Evolutionary conservation across 2,113 vertebrate species (phyloP).

Genomic region (Eptesicus fuscus): DNA sequence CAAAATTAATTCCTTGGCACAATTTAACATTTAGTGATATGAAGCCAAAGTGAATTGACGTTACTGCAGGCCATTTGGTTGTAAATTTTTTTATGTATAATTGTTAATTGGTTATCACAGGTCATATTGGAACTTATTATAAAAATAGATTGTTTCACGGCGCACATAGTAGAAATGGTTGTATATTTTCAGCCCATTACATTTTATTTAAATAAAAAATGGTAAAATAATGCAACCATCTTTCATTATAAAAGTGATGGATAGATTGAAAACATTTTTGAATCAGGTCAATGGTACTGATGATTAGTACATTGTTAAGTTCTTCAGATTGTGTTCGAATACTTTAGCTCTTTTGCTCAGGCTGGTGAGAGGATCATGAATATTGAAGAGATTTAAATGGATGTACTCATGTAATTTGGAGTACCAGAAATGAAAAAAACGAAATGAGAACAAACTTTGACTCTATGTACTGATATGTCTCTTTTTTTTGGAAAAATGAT

Average conservation of each 20-base stretch:
- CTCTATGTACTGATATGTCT: slow-evolving; percentile 79
- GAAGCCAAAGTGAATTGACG: slow-evolving; percentile 84
- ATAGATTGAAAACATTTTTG: slow-evolving; percentile 87
- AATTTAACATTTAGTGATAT: slow-evolving; percentile 87
- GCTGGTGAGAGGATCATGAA: slow-evolving; percentile 89
- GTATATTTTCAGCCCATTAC: slow-evolving; percentile 85
- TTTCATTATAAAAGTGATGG: slow-evolving; percentile 86
- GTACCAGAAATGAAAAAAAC: slow-evolving; percentile 86
- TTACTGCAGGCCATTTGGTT: slow-evolving; percentile 80
- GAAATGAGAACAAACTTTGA: slow-evolving; percentile 85
- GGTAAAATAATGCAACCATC: slow-evolving; percentile 88
- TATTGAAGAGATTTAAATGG: slow-evolving; percentile 90
- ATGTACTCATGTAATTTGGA: slow-evolving; percentile 87
- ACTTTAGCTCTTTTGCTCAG: slow-evolving; percentile 87
- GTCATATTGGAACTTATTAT: slow-evolving; percentile 88
- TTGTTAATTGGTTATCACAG: slow-evolving; percentile 93
- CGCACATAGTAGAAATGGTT: slow-evolving; percentile 83
- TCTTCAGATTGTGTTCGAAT: slow-evolving; percentile 89
- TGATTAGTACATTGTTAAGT: slow-evolving; percentile 93
- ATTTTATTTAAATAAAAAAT: slow-evolving; percentile 89
- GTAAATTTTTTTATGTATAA: slow-evolving; percentile 79
- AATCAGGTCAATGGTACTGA: slow-evolving; percentile 90
- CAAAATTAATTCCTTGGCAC: slow-evolving; percentile 88
- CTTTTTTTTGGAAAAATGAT: not conserved
- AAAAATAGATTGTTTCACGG: slow-evolving; percentile 85